phyloP scores from a whole-genome alignment of 37 sponge, comb jelly and placozoan genomes.

The Crambe crambe region DNA sequence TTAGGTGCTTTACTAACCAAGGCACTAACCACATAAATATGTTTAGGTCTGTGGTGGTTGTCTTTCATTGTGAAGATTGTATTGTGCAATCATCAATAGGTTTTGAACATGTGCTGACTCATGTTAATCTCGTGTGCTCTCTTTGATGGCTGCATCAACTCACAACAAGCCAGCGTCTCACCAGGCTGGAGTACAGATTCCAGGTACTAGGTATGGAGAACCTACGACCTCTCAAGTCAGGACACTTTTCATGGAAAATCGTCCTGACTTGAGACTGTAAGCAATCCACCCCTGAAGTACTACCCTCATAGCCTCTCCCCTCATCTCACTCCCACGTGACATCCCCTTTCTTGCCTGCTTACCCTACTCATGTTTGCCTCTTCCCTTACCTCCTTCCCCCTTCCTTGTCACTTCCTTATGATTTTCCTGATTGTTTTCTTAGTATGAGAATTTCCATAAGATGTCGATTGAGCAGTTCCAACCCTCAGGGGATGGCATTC shows the following conservation, averaged over 20 bases:
- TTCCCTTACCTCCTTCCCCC: background rate
- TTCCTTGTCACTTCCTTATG: background rate
- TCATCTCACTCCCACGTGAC: background rate
- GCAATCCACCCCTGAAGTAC: no score
- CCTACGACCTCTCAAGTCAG: no score
- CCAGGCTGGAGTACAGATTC: conserved; percentile 59
- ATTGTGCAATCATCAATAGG: no score
- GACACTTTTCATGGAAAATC: no score
- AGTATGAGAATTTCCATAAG: conserved; percentile 52
- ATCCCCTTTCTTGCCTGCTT: background rate
- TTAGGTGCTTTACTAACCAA: no score
- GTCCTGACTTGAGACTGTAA: no score
- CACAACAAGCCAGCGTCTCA: conserved; percentile 26
- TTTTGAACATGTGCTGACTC: conserved; percentile 46
- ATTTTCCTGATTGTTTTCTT: no score
- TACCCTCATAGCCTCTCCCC: background rate
- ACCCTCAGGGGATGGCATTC: conserved; percentile 32
- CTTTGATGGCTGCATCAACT: conserved; percentile 38
- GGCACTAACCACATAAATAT: no score
- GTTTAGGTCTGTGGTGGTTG: no score
- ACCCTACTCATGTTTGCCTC: background rate
- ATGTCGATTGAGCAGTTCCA: conserved; percentile 6
- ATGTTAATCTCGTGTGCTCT: conserved; percentile 58
- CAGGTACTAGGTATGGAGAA: conserved; percentile 80
- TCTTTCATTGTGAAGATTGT: no score